Conservation (phyloP, 2,888 invertebrate species). For the Trissolcus brochymenae region DNA sequence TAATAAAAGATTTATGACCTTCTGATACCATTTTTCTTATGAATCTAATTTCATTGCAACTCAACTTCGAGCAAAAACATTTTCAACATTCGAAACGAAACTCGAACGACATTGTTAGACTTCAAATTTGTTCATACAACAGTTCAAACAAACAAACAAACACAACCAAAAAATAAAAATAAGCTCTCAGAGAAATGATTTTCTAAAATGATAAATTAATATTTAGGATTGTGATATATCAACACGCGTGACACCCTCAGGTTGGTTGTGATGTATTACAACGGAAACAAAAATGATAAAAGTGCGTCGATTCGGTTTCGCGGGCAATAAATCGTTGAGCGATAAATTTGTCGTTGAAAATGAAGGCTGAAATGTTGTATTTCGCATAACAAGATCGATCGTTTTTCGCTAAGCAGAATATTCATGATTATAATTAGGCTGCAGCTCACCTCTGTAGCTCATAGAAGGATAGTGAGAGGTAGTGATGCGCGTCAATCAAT, state of each 20-base stretch:
- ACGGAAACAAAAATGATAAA: not conserved
- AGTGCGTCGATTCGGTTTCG: not conserved
- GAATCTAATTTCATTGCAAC: not conserved
- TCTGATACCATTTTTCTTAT: constrained; percentile 16
- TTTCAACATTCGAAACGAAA: not conserved
- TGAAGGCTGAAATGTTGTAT: constrained; percentile 14
- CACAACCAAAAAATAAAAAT: too few relatives aligned
- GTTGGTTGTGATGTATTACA: not conserved
- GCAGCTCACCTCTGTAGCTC: constrained; percentile 76
- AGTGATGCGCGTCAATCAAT: constrained; percentile 76
- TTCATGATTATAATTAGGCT: constrained; percentile 68
- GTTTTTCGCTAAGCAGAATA: constrained; percentile 68
- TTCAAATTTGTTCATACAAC: too few relatives aligned
- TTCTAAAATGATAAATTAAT: too few relatives aligned
- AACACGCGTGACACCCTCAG: too few relatives aligned
- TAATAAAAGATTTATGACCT: constrained; percentile 44
- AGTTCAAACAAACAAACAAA: too few relatives aligned
- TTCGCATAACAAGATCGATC: constrained; percentile 43
- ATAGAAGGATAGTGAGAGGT: constrained; percentile 74
- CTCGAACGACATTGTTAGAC: not conserved
- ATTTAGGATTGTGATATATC: too few relatives aligned
- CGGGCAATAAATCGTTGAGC: constrained; percentile 9
- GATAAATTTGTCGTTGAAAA: constrained; percentile 28
- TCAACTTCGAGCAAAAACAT: not conserved
- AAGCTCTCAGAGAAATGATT: too few relatives aligned